Conservation (phyloP, 2,797 vertebrate genomes). For the Phataginus tricuspis region DNA sequence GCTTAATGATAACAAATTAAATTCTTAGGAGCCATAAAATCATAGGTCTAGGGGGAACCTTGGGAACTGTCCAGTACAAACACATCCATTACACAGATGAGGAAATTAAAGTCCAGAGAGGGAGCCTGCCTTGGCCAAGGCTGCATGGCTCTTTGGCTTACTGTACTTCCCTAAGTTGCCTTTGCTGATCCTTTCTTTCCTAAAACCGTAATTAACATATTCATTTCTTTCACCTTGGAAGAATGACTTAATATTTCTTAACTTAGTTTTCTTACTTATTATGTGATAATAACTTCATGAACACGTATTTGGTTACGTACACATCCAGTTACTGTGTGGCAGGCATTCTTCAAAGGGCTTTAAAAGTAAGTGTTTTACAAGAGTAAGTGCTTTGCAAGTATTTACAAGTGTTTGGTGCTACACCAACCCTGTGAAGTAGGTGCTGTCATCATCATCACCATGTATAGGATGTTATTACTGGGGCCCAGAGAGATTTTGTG, state of each 20-base stretch:
- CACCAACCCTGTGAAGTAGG: not conserved
- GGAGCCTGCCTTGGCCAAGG: not conserved
- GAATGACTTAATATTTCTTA: not conserved
- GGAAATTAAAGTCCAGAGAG: not conserved
- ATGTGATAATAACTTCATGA: not conserved
- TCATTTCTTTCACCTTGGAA: not conserved
- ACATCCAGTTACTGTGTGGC: not conserved
- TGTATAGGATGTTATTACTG: not conserved
- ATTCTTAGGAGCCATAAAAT: constrained; percentile 17
- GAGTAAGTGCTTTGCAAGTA: not conserved
- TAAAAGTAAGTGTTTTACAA: not conserved
- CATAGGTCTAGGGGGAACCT: not conserved
- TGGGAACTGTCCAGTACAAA: not conserved
- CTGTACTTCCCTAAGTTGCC: not conserved
- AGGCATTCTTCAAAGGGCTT: not conserved
- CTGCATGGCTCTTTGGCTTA: not conserved
- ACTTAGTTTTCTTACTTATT: not conserved
- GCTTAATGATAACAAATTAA: constrained; percentile 43
- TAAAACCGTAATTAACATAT: constrained; percentile 14
- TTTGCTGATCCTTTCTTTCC: not conserved
- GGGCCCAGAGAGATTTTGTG: not conserved
- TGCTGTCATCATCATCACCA: not conserved
- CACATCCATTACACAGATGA: constrained; percentile 3
- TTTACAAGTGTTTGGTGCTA: not conserved
- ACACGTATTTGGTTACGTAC: not conserved